Evolutionary conservation across 2,113 vertebrate species (phyloP), one percentile per base, ranked within the genome.

Genomic region (Engystomops pustulosus): DNA sequence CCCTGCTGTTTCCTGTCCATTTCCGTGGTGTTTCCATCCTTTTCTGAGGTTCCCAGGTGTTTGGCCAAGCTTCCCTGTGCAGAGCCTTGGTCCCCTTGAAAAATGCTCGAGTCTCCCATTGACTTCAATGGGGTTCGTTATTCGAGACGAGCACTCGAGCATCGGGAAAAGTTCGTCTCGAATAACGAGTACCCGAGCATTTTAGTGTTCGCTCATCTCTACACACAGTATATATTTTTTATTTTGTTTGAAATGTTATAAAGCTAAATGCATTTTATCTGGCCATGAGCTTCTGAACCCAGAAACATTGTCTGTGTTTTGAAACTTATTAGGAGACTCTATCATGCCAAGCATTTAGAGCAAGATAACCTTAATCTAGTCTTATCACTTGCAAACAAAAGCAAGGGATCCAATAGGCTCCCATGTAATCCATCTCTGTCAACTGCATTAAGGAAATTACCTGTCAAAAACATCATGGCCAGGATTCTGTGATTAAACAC

Each of bases 391-490:
- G 86, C 92, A 93, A 89, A 94, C 90, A 93, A 95, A 95, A 94
- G 75, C 89, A 82, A 10, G 60, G 89, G 88, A 89, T 93, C 92
- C 92, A 92, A 88, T 89, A 90, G 91, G 86, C 87, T 91, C 86
- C 89, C 86, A 74, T 90, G 91, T 90, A 95, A 95, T 96, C 93
- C 92, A 95, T 96, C 95, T 95, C 93, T 96, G 95, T 95, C 96
- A 95, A 85, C 89, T 18, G 90, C 92, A 95, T 94, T 94, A 94
- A 95, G 94, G 93, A 96, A 95, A 96, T 96, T 94, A 95, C 94
- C 94, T 94, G 93, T 95, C 95, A 96, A 87, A 95, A 94, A 89
- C 88, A 94, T 94, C 93, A 94, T 91, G 91, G 90, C 90, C 87
- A 87, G 94, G 93, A 95, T 94, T 89, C 89, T 86, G 91, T 94